These are phyloP conservation scores for Astreopora myriophthalma DNA, from an alignment of 64 coral and sea anemone species.

Conservation along the genomic window DNA sequence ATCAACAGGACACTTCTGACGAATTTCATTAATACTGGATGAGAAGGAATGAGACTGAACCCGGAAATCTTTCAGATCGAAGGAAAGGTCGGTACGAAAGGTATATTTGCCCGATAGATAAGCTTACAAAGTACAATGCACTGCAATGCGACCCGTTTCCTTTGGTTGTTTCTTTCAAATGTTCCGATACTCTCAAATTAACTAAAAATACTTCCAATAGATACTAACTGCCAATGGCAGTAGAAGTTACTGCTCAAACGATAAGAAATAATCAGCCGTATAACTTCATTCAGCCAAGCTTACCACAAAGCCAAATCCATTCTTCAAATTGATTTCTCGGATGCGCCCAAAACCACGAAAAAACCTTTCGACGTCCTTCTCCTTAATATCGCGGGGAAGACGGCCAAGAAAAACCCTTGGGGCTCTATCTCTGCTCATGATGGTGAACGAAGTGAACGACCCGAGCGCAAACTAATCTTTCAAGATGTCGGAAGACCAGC, in stretches of 20 bases:
- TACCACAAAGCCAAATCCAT: conserved; percentile 97
- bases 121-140: no score
- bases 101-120: no score
- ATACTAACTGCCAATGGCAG: background rate
- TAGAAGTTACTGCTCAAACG: background rate
- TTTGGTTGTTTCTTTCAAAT: background rate
- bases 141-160: no score
- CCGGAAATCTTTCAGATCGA: no score
- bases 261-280: no score
- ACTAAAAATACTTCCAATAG: background rate
- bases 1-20: no score
- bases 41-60: no score
- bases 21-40: no score
- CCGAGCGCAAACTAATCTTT: background rate
- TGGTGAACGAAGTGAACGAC: background rate
- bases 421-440: conserved; percentile 80
- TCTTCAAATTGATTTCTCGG: conserved; percentile 96
- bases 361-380: conserved; percentile 92
- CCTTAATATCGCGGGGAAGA: conserved; percentile 68
- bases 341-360: conserved; percentile 97
- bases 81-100: no score
- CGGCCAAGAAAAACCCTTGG: conserved; percentile 95
- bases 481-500: background rate
- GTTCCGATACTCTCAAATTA: background rate
- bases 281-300: background rate